Conservation (phyloP, 2,888 invertebrate species). For the Chaitophorus viminalis region DNA sequence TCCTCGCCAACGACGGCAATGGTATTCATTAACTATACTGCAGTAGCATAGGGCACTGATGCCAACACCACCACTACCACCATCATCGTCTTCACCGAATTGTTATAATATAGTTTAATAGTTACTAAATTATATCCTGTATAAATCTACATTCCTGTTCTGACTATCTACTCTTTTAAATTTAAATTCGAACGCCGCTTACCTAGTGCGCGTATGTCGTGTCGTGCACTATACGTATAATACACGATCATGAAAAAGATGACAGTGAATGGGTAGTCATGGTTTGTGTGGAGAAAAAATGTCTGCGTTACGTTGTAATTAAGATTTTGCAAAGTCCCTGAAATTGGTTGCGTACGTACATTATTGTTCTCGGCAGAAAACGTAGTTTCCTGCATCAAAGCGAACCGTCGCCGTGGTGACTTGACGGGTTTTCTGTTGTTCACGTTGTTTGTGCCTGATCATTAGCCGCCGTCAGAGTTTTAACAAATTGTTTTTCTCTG, state of each 20-base stretch:
- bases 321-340: neutral
- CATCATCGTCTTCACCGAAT: too few relatives aligned
- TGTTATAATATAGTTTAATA: neutral
- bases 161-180: too few relatives aligned
- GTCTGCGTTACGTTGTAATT: neutral
- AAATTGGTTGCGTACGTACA: neutral
- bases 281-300: neutral
- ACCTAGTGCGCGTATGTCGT: too few relatives aligned
- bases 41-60: neutral
- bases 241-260: too few relatives aligned
- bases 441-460: neutral
- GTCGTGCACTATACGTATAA: too few relatives aligned
- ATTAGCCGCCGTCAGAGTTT: neutral
- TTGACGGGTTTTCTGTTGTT: neutral
- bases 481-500: neutral
- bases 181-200: neutral
- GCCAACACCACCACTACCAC: neutral
- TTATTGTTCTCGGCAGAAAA: neutral
- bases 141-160: neutral
- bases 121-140: neutral
- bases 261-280: too few relatives aligned
- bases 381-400: neutral
- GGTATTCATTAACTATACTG: conserved; percentile 17
- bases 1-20: neutral
- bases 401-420: neutral